Base-by-base conservation (phyloP, 2,113 vertebrate genomes). In the Chrysochloris asiatica region DNA sequence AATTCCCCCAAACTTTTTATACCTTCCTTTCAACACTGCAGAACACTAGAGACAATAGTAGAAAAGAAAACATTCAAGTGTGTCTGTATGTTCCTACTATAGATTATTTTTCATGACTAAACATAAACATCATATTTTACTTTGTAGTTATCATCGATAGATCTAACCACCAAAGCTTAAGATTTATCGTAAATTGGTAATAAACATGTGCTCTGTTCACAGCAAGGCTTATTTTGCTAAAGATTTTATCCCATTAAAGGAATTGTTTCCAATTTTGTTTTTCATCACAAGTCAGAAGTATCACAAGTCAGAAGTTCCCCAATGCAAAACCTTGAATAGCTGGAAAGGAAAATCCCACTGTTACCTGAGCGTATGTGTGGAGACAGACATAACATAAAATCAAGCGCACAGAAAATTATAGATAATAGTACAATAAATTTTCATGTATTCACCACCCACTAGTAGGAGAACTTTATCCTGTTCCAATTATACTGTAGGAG, bases 311-410 rank as follows among this genome's bases (percentile, higher is more conserved):
- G 48, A 69, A 77, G 36, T 28, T 84, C 21, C 5, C 24, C 38
- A 24, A 56, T 72, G 3, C 36, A 72, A 88, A 78, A 48, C 10
- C 48, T 67, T 79, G 63, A 90, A 47, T 28, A 90, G 33, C 41
- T 33, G 28, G 24, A 73, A 92, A 33, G 30, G 36, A 82, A 93
- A 86, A 67, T 59, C 21, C 36, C 1, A 19, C 16, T 73, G 36
- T 30, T 86, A 67, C 21, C 21, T 81, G 12, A 77, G 16, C 22
- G 52, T 92, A 22, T 82, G n/a, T 3, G 14, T 73, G 8, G 50
- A 82, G n/a, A 86, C 67, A 21, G 16, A 12, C 33, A 33, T 41
- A 93, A 69, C 8, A 4, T 94, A 92, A 93, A 80, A 87, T 28
- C 28, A 71, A 54, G 67, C 41, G 83, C 85, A 61, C 54, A 79